Base-by-base conservation (phyloP, 2,888 invertebrate genomes). In the Harpalus rubripes region DNA sequence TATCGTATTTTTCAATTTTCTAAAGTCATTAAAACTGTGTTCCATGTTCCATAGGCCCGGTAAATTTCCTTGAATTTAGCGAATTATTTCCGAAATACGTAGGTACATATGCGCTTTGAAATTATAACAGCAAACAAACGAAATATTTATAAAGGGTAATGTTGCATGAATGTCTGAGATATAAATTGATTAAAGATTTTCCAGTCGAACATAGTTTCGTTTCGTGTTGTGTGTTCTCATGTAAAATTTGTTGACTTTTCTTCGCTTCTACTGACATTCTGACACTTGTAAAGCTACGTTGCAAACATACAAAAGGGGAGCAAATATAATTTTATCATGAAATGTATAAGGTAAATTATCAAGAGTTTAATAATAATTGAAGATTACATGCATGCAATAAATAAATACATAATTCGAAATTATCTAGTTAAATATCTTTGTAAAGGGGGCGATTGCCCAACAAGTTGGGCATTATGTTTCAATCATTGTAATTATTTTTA, bases 171-270 rank as follows among this genome's bases (percentile, higher is more conserved):
- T 52, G 8, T 52, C 44, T 32, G 32, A 32, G 32, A 32, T 32
- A 32, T 32, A 32, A 52, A 52, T 52, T 52, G 44, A 52, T 52
- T 52, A 52, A 52, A 52, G 44, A 12, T 52, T 52, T 52, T 52
- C 32, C 44, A 52, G 44, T 52, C 44, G 10, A 52, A 52, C 44
- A 12, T 26, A 32, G 0, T 68, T 39, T 32, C 32, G 0, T 68
- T 39, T 32, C 32, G 68, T 68, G n/a, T 32, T 39, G 39, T 68
- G 41, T 2, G 12, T 32, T 68, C 68, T 68, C 68, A 68, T 32
- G 15, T 68, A 68, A 26, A 39, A 68, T 68, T 68, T 68, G 39
- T 68, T 68, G 68, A 68, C 68, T 32, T 68, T 68, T 41, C 32
- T 26, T 68, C 32, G 12, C 39, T 68, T 68, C n/a, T 32, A 39